phyloP scores from a whole-genome alignment of 2,888 invertebrate species.

The Andrena haemorrhoa region DNA sequence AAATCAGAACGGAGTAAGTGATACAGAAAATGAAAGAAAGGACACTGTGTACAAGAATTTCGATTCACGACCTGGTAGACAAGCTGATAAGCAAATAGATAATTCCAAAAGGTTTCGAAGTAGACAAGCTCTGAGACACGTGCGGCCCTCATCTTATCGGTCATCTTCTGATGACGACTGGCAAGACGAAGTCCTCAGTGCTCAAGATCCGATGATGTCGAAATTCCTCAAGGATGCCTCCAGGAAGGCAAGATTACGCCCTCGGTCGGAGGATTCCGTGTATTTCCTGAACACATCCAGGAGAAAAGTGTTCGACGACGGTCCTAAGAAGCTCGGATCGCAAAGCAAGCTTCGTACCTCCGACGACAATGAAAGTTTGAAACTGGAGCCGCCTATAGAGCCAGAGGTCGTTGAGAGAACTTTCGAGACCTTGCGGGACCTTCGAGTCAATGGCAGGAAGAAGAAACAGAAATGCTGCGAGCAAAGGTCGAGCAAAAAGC shows the following conservation, averaged over 20 bases:
- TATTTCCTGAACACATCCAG: conserved; percentile 46
- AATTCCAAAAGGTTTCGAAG: not conserved
- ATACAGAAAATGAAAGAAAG: not conserved
- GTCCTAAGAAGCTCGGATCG: not conserved
- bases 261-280: conserved; percentile 4
- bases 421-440: conserved; percentile 85
- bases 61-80: not conserved
- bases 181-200: conserved; percentile 44
- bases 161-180: conserved; percentile 54
- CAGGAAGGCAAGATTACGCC: conserved; percentile 22
- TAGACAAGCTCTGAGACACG: not conserved
- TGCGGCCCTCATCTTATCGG: not conserved
- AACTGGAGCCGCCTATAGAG: conserved; percentile 86
- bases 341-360: not conserved
- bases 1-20: not conserved
- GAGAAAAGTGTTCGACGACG: conserved; percentile 24
- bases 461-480: conserved; percentile 21
- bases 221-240: conserved; percentile 52
- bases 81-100: not conserved
- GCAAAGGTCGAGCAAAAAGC: conserved; percentile 21
- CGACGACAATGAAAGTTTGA: conserved; percentile 80
- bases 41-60: not conserved
- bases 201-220: conserved; percentile 28
- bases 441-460: conserved; percentile 25
- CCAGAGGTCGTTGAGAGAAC: conserved; percentile 87